phyloP scores from a whole-genome alignment of 2,888 invertebrate genomes.

The Diploptera punctata region DNA sequence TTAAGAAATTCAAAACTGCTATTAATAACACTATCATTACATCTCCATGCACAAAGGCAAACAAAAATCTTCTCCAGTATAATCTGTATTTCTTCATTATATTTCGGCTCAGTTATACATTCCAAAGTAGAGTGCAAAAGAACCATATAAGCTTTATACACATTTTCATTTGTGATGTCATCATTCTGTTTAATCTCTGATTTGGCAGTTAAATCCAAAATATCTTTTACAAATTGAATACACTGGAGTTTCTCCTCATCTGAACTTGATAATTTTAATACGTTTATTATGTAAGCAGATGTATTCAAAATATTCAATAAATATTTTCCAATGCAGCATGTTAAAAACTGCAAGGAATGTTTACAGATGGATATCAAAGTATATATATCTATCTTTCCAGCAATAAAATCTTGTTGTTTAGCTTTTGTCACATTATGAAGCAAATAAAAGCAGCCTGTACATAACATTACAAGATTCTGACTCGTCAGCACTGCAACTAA shows the following conservation, averaged over 20 bases:
- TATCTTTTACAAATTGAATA: not conserved
- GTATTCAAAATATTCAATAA: not conserved
- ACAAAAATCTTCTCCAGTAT: not conserved
- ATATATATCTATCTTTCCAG: not conserved
- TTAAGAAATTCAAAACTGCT: not conserved
- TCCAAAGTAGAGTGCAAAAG: not conserved
- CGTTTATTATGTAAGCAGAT: not conserved
- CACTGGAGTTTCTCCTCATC: not conserved
- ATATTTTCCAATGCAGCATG: not conserved
- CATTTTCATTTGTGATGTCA: not conserved
- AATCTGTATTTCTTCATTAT: too few species aligned
- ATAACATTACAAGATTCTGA: too few species aligned
- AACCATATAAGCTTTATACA: slow-evolving; percentile 1
- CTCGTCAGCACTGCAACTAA: too few species aligned
- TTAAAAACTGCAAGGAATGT: not conserved
- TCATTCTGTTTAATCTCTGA: not conserved
- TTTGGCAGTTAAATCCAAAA: not conserved
- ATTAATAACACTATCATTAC: not conserved
- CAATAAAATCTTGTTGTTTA: not conserved
- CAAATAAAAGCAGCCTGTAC: not conserved
- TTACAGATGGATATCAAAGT: not conserved
- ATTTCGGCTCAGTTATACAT: not conserved
- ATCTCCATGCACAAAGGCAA: not conserved
- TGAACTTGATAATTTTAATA: not conserved
- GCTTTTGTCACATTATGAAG: not conserved